These are phyloP conservation scores for Nephrotoma appendiculata DNA, from an alignment of 2,888 invertebrate species.

Conservation along the genomic window DNA sequence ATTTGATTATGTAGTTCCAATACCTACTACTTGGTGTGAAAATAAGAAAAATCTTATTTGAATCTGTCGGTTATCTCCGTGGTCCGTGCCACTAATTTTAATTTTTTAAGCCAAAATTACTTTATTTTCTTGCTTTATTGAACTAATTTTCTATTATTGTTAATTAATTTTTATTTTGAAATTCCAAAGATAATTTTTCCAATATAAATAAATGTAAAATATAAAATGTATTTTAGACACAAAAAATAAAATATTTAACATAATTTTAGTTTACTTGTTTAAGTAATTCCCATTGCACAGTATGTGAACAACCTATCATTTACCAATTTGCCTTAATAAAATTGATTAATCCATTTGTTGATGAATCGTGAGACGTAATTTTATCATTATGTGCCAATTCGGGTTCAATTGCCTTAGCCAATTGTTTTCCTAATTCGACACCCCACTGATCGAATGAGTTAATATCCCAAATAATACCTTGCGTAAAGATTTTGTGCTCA, in stretches of 20 bases:
- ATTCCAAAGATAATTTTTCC: not conserved
- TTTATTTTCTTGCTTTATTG: not conserved
- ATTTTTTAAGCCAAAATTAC: not conserved
- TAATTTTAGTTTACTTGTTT: not conserved
- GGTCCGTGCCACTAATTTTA: not conserved
- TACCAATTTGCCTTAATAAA: constrained; percentile 63
- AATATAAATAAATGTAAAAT: not conserved
- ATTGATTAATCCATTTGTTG: constrained; percentile 95
- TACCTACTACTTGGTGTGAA: not conserved
- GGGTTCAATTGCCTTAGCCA: constrained; percentile 96
- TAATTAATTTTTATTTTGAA: not conserved
- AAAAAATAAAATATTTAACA: not conserved
- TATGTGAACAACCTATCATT: not conserved
- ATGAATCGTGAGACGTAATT: constrained; percentile 73
- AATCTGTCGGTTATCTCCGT: not conserved
- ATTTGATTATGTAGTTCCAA: not conserved
- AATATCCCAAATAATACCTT: constrained; percentile 98
- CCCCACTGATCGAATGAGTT: constrained; percentile 99
- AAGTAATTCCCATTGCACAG: not conserved
- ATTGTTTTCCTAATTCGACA: constrained; percentile 94
- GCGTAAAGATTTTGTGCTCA: constrained; percentile 98
- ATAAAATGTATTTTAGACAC: not conserved
- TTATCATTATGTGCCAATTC: constrained; percentile 59
- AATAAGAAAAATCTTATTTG: too few species aligned
- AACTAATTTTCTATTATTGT: not conserved